Base-by-base conservation (phyloP, 1,140 invertebrate species). In the Diabrotica virgifera region DNA sequence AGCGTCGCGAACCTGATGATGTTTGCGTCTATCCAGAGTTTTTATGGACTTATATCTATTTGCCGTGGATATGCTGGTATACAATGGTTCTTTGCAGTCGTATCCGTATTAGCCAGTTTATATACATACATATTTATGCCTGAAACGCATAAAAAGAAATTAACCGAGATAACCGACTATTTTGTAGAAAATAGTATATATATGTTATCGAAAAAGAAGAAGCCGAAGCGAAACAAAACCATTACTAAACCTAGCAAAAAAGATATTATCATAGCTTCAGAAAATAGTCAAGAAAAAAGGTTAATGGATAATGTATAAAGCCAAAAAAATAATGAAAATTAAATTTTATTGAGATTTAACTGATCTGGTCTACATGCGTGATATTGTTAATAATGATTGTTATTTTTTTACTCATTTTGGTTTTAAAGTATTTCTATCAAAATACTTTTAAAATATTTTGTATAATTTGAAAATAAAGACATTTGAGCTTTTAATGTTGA, bases 141-240 rank as follows among this genome's bases (percentile, higher is more conserved):
- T 0, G 90, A 92, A 77, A 92, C 90, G 0, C 88, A 90, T 73
- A 84, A 82, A 8, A 89, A 85, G 72, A 85, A 85, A 62, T 77
- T 90, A 3, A 83, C 83, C 5, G 87, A 91, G 72, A 90, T 91
- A 64, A 82, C 86, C 65, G 79, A 83, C 11, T 86, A 87, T 68
- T 87, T 86, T 67, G 69, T 80, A 0, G 74, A 80, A 52, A 82
- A 68, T 4, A 74, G 65, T 9, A 67, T 80, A 9, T 81, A 76
- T 66, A 65, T 80, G 6, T 79, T 72, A 59, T 66, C 75, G 5
- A 56, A 58, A n/a, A 59, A 70, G 36, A 62, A 62, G 36, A 24
- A 66, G 46, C 52, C 40, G n/a, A 46, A 46, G 2, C 40, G n/a
- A 46, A 46, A 46, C 8, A 46, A 46, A 46, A 10, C 8, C n/a